Conservation (phyloP, 1,140 invertebrate species). For the Homarus americanus region DNA sequence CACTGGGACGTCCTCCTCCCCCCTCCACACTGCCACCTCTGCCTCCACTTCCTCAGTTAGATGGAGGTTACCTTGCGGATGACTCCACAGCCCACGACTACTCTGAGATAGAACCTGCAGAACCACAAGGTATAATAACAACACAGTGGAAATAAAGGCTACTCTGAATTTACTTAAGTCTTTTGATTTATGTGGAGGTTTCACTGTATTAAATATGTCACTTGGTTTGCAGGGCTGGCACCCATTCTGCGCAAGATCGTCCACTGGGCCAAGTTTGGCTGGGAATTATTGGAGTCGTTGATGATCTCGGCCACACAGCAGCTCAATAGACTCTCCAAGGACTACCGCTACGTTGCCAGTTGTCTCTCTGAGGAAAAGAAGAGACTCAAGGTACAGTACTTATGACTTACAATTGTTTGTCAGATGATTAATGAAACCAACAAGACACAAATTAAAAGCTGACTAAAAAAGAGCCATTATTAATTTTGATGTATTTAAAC, state of each 20-base stretch:
- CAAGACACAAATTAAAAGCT: too few species aligned
- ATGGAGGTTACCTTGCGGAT: constrained; percentile 65
- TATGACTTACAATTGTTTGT: neutral
- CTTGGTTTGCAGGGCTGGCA: constrained; percentile 62
- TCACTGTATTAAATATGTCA: too few species aligned
- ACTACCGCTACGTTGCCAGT: constrained; percentile 94
- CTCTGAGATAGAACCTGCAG: constrained; percentile 73
- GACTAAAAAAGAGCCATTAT: too few species aligned
- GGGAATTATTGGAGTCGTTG: constrained; percentile 88
- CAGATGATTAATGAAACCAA: too few species aligned
- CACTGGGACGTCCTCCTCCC: constrained; percentile 59
- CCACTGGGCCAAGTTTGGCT: constrained; percentile 81
- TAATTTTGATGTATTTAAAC: neutral
- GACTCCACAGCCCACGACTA: constrained; percentile 74
- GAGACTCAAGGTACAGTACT: constrained; percentile 86
- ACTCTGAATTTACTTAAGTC: neutral
- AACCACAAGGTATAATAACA: constrained; percentile 74
- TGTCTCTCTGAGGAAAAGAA: constrained; percentile 85
- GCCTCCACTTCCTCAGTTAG: constrained; percentile 67
- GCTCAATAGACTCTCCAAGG: constrained; percentile 92
- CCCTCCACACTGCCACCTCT: constrained; percentile 68
- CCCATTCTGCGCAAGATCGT: constrained; percentile 73
- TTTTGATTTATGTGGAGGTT: neutral
- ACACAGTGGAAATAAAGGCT: too few species aligned
- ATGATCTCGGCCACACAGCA: constrained; percentile 92